Evolutionary conservation across 2,888 invertebrate species (phyloP), one percentile per base, ranked within the genome.

Genomic region (Coleophora flavipennella): DNA sequence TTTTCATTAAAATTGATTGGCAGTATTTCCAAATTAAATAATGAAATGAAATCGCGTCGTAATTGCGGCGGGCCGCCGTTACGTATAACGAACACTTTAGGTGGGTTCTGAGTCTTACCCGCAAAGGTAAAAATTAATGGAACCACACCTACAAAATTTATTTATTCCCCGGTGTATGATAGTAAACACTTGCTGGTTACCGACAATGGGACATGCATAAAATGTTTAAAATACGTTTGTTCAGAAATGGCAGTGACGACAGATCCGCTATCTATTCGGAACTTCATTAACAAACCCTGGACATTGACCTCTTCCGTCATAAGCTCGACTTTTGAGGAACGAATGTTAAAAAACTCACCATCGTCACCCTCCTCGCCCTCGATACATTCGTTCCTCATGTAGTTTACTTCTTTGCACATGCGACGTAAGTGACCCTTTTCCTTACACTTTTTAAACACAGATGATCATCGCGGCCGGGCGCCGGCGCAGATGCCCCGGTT

Each of bases 21-120:
- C 1, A 35, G 8, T 8, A 48, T 8, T 13, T 46, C 33, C 8
- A 50, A 27, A 1, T 40, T n/a, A 28, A 46, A 48, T 1, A 9
- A 2, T 9, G 33, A 31, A 11, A 50, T 46, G 35, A 50, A 50
- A 33, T 50, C 48, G 2, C 50, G 42, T 8, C 50, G 48, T 31
- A 50, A 13, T 6, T 44, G 35, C 8, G 43, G 44, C 9, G 50
- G 47, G 1, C 49, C 49, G 12, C 45, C 43, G 8, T 36, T 27
- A 10, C 26, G 32, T 11, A 46, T 40, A 3, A 49, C 46, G 27
- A 42, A 44, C n/a, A 46, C 36, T 10, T 31, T 1, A 12, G 40
- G 33, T 4, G 32, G 29, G 11, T 27, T 27, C 10, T 29, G 10
- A n/a, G 40, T 35, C 3, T 11, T 13, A 6, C 35, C 42, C 10